Evolutionary conservation across 2,113 vertebrate species (phyloP).

Genomic region (Gobiocypris rarus): DNA sequence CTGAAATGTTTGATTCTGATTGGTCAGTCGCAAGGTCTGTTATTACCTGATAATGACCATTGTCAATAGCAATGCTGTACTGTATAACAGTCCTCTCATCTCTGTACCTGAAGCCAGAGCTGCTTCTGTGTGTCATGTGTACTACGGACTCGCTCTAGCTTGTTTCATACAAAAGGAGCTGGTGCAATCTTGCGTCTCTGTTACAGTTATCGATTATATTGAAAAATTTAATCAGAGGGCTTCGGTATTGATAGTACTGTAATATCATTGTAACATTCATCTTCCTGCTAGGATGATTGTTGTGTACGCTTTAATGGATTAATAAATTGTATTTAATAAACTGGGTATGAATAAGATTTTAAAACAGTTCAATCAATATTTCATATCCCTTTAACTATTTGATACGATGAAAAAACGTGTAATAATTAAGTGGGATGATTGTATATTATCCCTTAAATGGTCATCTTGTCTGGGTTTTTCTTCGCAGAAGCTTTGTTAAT

Average conservation of each 20-base stretch:
- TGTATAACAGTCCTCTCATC: background rate
- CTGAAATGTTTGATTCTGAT: background rate
- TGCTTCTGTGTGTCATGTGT: background rate
- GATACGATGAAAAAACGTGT: background rate
- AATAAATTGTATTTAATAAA: background rate
- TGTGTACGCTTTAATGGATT: background rate
- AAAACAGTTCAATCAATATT: background rate
- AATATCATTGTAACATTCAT: background rate
- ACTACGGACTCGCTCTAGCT: background rate
- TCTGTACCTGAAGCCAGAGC: background rate
- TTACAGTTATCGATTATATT: background rate
- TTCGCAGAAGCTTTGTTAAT: background rate
- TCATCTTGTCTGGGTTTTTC: background rate
- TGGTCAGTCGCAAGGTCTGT: background rate
- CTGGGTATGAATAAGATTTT: background rate
- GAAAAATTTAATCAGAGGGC: background rate
- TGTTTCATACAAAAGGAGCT: background rate
- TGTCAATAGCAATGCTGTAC: background rate
- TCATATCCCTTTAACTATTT: background rate
- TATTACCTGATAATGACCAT: background rate
- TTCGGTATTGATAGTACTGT: background rate
- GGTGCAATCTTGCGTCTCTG: background rate
- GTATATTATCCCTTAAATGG: background rate
- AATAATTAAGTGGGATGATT: background rate
- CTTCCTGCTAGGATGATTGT: background rate